Conservation (phyloP, 2,113 vertebrate genomes). For the Hippocampus mohnikei region DNA sequence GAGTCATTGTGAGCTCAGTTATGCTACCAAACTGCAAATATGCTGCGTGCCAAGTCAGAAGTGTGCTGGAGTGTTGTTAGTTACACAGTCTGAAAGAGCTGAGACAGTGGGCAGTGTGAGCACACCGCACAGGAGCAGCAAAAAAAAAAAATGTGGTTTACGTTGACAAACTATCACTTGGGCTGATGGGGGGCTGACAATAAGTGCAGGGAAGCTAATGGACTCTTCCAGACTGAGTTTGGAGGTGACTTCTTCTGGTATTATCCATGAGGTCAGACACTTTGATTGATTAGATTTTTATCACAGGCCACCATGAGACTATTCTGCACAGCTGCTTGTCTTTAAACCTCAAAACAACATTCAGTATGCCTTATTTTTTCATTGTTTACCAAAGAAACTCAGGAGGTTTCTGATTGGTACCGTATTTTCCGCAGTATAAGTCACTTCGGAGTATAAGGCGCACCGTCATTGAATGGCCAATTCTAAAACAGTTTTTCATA, state of each 20-base stretch:
- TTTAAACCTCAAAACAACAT: slow-evolving; percentile 10
- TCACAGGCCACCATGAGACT: slow-evolving; percentile 30
- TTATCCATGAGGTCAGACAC: slow-evolving; percentile 46
- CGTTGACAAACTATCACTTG: slow-evolving; percentile 51
- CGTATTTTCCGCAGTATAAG: too few relatives aligned
- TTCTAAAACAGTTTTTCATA: too few relatives aligned
- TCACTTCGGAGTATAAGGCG: too few relatives aligned
- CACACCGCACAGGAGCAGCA: slow-evolving; percentile 12
- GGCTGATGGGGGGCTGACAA: slow-evolving; percentile 30
- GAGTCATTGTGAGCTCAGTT: slow-evolving; percentile 37
- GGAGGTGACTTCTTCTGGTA: slow-evolving; percentile 55
- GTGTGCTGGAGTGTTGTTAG: slow-evolving; percentile 49
- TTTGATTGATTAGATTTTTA: slow-evolving; percentile 53
- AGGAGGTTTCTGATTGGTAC: too few relatives aligned
- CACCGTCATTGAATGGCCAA: too few relatives aligned
- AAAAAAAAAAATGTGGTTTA: slow-evolving; percentile 48
- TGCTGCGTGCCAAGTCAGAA: slow-evolving; percentile 46
- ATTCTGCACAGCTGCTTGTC: slow-evolving; percentile 13
- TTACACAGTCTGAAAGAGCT: slow-evolving; percentile 49
- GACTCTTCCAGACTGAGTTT: slow-evolving; percentile 43
- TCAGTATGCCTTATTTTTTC: background rate
- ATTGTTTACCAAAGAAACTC: background rate
- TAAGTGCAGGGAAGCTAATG: slow-evolving; percentile 45
- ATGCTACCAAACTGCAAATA: slow-evolving; percentile 42
- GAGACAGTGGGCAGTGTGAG: slow-evolving; percentile 46